A percentile compares a stretch with the other conserved stretches of the same genome.
phyloP scores from a whole-genome alignment of 2,888 invertebrate species.

The Cabera pusaria region DNA sequence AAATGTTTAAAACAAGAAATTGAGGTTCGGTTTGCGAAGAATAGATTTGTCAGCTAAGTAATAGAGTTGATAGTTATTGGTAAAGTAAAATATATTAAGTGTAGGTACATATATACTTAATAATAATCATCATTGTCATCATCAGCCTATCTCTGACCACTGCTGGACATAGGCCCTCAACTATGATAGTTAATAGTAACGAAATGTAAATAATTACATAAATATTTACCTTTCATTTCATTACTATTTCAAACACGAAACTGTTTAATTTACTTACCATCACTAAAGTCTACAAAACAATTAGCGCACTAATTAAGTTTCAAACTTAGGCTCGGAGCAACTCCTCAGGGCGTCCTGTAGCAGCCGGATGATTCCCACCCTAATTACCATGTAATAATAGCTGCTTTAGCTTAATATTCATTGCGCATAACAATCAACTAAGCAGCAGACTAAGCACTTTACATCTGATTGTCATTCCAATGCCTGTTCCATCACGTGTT shows the following conservation, averaged over 20 bases:
- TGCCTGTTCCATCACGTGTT: slow-evolving; percentile 30
- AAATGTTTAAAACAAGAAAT: not conserved
- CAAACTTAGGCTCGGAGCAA: slow-evolving; percentile 15
- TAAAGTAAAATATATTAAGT: no score
- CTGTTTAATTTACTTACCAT: slow-evolving; percentile 9
- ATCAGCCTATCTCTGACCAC: no score
- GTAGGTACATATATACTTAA: no score
- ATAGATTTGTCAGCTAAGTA: no score
- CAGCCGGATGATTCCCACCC: slow-evolving; percentile 9
- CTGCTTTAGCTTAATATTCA: slow-evolving; percentile 12
- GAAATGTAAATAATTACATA: no score
- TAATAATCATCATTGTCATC: no score
- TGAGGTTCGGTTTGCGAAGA: no score
- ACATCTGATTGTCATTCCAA: slow-evolving; percentile 43
- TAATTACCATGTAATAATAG: slow-evolving; percentile 5
- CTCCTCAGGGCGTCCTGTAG: slow-evolving; percentile 12
- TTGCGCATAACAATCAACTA: slow-evolving; percentile 22
- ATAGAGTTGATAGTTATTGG: no score
- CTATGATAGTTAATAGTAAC: no score
- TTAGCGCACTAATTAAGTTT: slow-evolving; percentile 17
- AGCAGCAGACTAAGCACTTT: slow-evolving; percentile 32
- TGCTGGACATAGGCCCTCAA: no score
- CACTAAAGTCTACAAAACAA: slow-evolving; percentile 11
- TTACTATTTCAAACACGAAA: no score
- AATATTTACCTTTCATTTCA: no score